A percentile compares a stretch with the other conserved stretches of the same genome.
These are phyloP conservation scores for Tinea semifulvella DNA, from an alignment of 2,888 invertebrate genomes.

Conservation along the genomic window DNA sequence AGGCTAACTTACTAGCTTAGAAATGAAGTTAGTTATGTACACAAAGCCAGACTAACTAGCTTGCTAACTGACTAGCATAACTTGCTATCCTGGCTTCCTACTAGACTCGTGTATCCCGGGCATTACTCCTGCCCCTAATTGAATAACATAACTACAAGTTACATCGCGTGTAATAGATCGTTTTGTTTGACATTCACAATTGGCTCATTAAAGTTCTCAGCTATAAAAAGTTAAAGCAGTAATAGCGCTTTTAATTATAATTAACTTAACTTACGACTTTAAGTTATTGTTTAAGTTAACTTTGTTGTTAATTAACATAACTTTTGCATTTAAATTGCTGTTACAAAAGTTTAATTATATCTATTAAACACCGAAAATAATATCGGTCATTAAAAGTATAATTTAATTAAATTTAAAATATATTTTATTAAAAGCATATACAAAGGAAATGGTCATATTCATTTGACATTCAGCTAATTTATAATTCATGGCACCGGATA, in stretches of 20 bases:
- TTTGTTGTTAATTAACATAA: constrained; percentile 1
- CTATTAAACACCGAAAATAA: too few species aligned
- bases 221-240: constrained; percentile 16
- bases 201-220: constrained; percentile 40
- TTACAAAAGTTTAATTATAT: too few species aligned
- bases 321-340: neutral
- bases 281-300: constrained; percentile 4
- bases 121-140: constrained; percentile 28
- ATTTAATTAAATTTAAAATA: too few species aligned
- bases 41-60: neutral
- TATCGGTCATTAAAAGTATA: too few species aligned
- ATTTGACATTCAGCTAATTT: too few species aligned
- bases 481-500: too few species aligned
- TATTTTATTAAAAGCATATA: too few species aligned
- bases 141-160: constrained; percentile 28
- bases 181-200: constrained; percentile 29
- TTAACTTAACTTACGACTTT: constrained; percentile 1
- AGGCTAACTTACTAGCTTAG: too few species aligned
- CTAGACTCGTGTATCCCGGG: too few species aligned
- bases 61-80: neutral
- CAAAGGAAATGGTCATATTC: too few species aligned
- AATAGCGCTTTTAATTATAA: constrained; percentile 5
- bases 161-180: constrained; percentile 28
- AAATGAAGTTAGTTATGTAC: neutral
- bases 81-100: too few species aligned